Conservation (phyloP, 2,888 invertebrate species). For the Meliscaeva auricollis region DNA sequence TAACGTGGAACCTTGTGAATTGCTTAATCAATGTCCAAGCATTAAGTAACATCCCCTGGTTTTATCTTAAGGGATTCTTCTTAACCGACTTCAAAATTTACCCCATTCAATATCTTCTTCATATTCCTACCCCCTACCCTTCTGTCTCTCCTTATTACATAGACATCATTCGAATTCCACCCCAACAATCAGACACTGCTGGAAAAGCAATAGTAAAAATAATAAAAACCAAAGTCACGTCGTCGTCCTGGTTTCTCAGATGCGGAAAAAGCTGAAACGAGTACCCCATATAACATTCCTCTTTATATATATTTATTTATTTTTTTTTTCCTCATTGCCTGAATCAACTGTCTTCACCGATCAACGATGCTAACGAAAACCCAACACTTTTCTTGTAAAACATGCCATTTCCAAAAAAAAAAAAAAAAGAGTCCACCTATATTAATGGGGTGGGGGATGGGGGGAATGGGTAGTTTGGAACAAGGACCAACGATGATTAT, state of each 20-base stretch:
- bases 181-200: constrained; percentile 56
- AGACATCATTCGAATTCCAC: not conserved
- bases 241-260: constrained; percentile 37
- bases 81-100: constrained; percentile 22
- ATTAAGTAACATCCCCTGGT: constrained; percentile 66
- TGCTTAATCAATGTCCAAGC: constrained; percentile 74
- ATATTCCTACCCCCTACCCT: not conserved
- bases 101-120: not conserved
- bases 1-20: constrained; percentile 64
- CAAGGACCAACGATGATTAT: not conserved
- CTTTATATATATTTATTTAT: not conserved
- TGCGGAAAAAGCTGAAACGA: constrained; percentile 64
- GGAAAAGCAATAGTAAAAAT: constrained; percentile 59
- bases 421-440: constrained; percentile 36
- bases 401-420: constrained; percentile 53
- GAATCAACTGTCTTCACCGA: constrained; percentile 65
- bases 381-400: constrained; percentile 67
- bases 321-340: constrained; percentile 20
- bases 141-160: not conserved
- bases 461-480: not conserved
- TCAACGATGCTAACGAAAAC: constrained; percentile 42
- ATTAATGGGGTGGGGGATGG: constrained; percentile 2
- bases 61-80: constrained; percentile 43
- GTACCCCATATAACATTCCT: constrained; percentile 61
- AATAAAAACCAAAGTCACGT: constrained; percentile 76